phyloP scores from a whole-genome alignment of 2,888 invertebrate species.

The Hydropsyche betteni region DNA sequence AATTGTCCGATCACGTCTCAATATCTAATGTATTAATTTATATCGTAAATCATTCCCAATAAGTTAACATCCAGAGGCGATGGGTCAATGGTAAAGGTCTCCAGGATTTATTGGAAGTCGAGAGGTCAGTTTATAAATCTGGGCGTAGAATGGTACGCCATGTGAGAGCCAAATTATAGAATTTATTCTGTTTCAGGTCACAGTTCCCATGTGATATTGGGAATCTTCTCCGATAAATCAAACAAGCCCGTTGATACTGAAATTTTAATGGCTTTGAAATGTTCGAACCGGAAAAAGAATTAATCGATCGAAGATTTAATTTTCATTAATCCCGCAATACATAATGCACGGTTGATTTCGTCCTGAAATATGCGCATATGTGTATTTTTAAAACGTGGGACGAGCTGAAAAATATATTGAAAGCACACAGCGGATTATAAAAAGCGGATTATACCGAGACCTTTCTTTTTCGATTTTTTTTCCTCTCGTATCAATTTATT shows the following conservation, averaged over 20 bases:
- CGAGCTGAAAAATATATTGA: not conserved
- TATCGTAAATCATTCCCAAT: conserved; percentile 43
- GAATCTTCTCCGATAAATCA: conserved; percentile 25
- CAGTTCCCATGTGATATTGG: conserved; percentile 26
- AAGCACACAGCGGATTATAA: not conserved
- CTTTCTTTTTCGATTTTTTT: not conserved
- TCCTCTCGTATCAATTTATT: not conserved
- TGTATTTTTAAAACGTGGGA: not conserved
- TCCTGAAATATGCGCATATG: not conserved
- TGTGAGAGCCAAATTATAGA: conserved; percentile 43
- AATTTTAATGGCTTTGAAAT: conserved; percentile 9
- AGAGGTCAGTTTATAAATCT: conserved; percentile 50
- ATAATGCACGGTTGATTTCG: conserved; percentile 10
- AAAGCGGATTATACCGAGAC: not conserved
- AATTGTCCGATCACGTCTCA: not conserved
- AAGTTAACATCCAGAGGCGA: conserved; percentile 35
- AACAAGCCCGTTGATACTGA: conserved; percentile 9
- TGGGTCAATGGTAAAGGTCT: conserved; percentile 41
- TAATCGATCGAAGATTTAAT: not conserved
- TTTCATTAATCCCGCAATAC: conserved; percentile 5
- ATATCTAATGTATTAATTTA: conserved; percentile 16
- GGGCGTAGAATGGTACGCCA: conserved; percentile 37
- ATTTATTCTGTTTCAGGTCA: conserved; percentile 37
- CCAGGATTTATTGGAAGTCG: conserved; percentile 47
- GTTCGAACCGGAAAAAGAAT: conserved; percentile 11